Evolutionary conservation across 2,888 invertebrate species (phyloP), one percentile per base, ranked within the genome.

Genomic region (Protodeltote pygarga): DNA sequence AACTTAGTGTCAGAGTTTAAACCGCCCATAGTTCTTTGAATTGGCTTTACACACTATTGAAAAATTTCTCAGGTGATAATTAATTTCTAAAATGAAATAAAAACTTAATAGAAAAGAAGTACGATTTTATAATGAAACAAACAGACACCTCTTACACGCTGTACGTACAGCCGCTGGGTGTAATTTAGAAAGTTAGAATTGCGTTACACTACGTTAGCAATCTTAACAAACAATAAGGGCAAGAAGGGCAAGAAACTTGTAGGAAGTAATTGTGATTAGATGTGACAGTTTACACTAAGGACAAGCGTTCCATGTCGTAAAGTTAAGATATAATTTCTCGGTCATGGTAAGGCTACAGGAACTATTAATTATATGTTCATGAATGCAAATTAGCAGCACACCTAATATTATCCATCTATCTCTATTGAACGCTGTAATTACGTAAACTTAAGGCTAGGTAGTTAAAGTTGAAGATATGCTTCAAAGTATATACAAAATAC

Each of bases 311-410:
- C 44, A 29, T 21, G 40, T 25, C 24, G 29, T 59, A 13, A 20
- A 17, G 11, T 27, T 13, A 38, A 28, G 46, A 46, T 46, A 58
- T 46, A 34, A 37, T 24, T 42, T 51, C 29, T 39, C 34, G 35
- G 39, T n/a, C 40, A 21, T 24, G 20, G 33, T 24, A 38, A 41
- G 28, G 61, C 23, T 46, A 31, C 23, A 61, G 46, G 40, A 61
- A 53, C 37, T 27, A 51, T 13, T 39, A 13, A 32, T 24, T 37
- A 51, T n/a, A n/a, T 27, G 25, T 21, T 19, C 13, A 35, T 34
- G 10, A 25, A 8, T 34, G 29, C 9, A 15, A 38, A 37, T 20
- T 14, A 13, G 3, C 20, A 8, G 20, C 19, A 27, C 6, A 24
- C 17, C 6, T 10, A 11, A 27, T 27, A 13, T 13, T 27, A 20